Evolutionary conservation across 2,888 invertebrate species (phyloP).

Genomic region (Phymatocera aterrima): DNA sequence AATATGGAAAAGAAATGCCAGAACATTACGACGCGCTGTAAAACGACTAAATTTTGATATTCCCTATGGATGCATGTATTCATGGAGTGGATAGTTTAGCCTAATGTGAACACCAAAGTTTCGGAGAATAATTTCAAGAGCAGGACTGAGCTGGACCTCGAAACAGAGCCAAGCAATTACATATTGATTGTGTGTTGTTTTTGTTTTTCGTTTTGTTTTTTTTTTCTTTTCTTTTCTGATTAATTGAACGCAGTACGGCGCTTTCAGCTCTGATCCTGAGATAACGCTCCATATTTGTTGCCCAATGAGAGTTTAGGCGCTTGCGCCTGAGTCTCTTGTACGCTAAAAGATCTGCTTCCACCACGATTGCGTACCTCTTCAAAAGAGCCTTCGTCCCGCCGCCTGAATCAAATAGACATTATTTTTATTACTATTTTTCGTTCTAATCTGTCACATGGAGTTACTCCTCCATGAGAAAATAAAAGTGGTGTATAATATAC

Average conservation of each 20-base stretch:
- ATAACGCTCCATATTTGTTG: conserved; percentile 81
- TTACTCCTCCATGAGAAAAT: too few species aligned
- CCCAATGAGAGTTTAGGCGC: conserved; percentile 79
- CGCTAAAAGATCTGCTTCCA: conserved; percentile 75
- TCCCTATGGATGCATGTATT: too few species aligned
- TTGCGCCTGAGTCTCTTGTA: conserved; percentile 74
- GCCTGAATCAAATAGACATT: conserved; percentile 62
- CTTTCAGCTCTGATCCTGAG: conserved; percentile 77
- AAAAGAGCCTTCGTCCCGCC: conserved; percentile 78
- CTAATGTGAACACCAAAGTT: conserved; percentile 22
- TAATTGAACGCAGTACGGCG: conserved; percentile 58
- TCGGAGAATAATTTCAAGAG: conserved; percentile 50
- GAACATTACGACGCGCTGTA: not conserved
- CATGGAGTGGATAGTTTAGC: not conserved
- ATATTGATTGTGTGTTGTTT: conserved; percentile 66
- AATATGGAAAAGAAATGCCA: not conserved
- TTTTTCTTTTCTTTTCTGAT: too few species aligned
- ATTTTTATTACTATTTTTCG: too few species aligned
- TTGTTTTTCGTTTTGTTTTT: too few species aligned
- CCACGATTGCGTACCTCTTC: conserved; percentile 79
- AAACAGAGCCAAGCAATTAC: conserved; percentile 70
- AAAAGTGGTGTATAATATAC: too few species aligned
- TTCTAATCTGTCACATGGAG: too few species aligned
- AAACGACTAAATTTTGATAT: not conserved
- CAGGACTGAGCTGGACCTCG: conserved; percentile 69